Percentiles rank a stretch among this genome's conserved stretches.
Evolutionary conservation across 2,888 invertebrate genomes (phyloP).

Genomic region (Schizotus pectinicornis): DNA sequence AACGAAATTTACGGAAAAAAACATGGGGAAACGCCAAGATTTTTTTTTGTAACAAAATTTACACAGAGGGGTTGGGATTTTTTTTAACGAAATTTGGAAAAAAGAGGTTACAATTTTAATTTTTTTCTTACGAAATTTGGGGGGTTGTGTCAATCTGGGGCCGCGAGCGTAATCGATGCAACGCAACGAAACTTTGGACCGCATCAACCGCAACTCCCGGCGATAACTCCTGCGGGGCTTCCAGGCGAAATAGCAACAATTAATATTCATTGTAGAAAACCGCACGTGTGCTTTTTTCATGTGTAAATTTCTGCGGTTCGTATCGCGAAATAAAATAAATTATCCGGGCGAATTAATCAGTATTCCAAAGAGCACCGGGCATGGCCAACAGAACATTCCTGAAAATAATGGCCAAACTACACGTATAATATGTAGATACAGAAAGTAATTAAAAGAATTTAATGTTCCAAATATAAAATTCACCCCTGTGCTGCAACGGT

Average conservation of each 20-base stretch:
- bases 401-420: slow-evolving; percentile 56
- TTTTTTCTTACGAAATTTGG: too few relatives aligned
- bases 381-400: slow-evolving; percentile 47
- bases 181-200: too few relatives aligned
- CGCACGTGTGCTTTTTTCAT: slow-evolving; percentile 44
- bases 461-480: slow-evolving; percentile 59
- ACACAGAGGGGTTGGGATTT: too few relatives aligned
- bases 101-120: too few relatives aligned
- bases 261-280: slow-evolving; percentile 48
- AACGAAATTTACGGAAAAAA: too few relatives aligned
- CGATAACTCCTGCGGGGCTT: slow-evolving; percentile 20
- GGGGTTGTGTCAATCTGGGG: too few relatives aligned
- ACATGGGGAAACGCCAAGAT: too few relatives aligned
- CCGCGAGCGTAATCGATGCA: too few relatives aligned
- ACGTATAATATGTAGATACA: slow-evolving; percentile 58
- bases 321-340: slow-evolving; percentile 51
- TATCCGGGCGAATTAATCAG: slow-evolving; percentile 55
- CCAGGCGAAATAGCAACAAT: slow-evolving; percentile 35
- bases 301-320: slow-evolving; percentile 45
- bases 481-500: slow-evolving; percentile 43
- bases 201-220: background rate
- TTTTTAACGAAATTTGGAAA: too few relatives aligned
- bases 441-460: slow-evolving; percentile 59
- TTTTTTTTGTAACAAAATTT: too few relatives aligned
- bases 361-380: slow-evolving; percentile 51